Percentiles rank a stretch among this genome's conserved stretches.
These are phyloP conservation scores for Metaphire vulgaris DNA, from an alignment of 1,140 invertebrate genomes.

Conservation along the genomic window DNA sequence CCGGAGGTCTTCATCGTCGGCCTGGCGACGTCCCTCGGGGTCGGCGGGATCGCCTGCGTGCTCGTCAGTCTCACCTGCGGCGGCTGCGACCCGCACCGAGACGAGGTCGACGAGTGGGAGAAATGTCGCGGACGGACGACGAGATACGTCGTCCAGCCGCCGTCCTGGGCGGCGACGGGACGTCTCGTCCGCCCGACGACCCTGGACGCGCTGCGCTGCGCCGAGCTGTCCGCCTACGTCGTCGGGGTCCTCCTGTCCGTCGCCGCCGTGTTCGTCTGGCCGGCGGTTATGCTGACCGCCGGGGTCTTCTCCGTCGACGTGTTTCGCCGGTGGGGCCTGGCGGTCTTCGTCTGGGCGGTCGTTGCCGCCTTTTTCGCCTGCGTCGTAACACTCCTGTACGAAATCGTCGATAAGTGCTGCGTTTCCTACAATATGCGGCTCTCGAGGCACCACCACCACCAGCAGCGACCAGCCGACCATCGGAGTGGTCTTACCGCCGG, in stretches of 20 bases:
- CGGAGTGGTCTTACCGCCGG: no score
- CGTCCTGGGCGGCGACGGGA: constrained; percentile 23
- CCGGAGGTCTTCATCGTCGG: constrained; percentile 8
- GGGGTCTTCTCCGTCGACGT: neutral
- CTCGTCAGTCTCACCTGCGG: constrained; percentile 20
- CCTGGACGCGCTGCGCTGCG: neutral
- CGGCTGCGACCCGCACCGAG: constrained; percentile 16
- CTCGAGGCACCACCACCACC: neutral
- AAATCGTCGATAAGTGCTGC: neutral
- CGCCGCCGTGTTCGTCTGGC: constrained; percentile 14
- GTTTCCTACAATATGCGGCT: neutral
- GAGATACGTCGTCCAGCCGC: constrained; percentile 16
- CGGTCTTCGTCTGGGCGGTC: neutral
- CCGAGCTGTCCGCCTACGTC: constrained; percentile 25
- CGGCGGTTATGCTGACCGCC: constrained; percentile 20
- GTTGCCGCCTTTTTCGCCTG: neutral
- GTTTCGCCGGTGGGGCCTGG: neutral
- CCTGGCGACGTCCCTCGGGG: constrained; percentile 11
- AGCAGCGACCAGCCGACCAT: no score
- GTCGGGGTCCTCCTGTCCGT: constrained; percentile 23
- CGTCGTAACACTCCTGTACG: neutral
- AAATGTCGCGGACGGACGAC: no score
- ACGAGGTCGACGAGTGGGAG: constrained; percentile 24
- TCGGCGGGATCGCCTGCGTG: constrained; percentile 17
- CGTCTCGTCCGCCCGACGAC: constrained; percentile 12